Conservation (phyloP, 2,113 vertebrate species). For the Spheniscus mendiculus region DNA sequence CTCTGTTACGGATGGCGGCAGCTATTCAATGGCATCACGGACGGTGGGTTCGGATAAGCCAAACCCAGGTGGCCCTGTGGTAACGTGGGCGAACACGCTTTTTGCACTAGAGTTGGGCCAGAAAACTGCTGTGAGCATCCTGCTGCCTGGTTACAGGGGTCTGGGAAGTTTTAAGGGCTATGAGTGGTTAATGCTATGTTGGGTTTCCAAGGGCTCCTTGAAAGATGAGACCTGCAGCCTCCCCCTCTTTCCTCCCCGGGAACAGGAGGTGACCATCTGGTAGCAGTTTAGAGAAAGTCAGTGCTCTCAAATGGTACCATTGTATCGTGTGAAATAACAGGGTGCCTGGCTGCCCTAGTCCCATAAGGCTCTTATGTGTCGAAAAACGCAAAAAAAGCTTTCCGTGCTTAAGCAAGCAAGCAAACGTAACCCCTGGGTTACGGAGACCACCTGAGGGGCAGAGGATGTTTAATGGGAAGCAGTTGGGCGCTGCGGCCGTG, state of each 20-base stretch:
- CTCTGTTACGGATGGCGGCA: neutral
- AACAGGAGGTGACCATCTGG: constrained; percentile 68
- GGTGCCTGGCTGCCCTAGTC: constrained; percentile 6
- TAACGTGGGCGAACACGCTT: rapidly evolving
- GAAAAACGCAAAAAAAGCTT: constrained; percentile 3
- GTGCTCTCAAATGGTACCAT: constrained; percentile 23
- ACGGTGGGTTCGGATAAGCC: neutral
- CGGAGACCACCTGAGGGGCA: neutral
- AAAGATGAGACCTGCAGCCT: constrained; percentile 56
- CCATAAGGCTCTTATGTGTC: neutral
- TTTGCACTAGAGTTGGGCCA: neutral
- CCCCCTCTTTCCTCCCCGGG: constrained; percentile 31
- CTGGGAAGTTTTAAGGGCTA: neutral
- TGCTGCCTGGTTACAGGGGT: neutral
- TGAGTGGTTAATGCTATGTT: neutral
- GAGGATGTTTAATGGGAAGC: constrained; percentile 1
- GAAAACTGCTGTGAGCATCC: neutral
- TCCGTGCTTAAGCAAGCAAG: constrained; percentile 54
- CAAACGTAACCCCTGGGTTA: constrained; percentile 16
- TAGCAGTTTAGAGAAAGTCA: constrained; percentile 58
- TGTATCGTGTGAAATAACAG: constrained; percentile 26
- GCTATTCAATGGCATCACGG: rapidly evolving
- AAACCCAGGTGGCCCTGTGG: rapidly evolving
- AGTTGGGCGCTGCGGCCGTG: neutral
- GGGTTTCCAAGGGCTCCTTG: constrained; percentile 44